These are phyloP conservation scores for Corythoichthys intestinalis DNA, from an alignment of 2,113 vertebrate species.

Conservation along the genomic window DNA sequence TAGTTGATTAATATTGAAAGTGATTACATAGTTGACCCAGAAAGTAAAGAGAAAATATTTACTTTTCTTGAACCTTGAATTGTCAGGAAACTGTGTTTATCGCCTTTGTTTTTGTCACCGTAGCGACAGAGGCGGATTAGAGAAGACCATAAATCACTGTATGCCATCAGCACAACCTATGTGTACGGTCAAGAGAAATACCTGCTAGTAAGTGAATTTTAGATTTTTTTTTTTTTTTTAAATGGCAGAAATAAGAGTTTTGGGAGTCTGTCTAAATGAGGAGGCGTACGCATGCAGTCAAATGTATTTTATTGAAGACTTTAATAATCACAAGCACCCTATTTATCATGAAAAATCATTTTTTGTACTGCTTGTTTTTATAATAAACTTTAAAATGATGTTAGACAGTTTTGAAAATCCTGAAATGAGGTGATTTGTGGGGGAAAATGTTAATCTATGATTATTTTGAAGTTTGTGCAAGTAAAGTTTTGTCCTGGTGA, in stretches of 20 bases:
- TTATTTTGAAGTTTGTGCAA: too few relatives aligned
- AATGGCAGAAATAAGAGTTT: neutral
- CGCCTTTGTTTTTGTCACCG: conserved; percentile 7
- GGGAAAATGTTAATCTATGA: too few relatives aligned
- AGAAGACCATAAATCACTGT: conserved; percentile 92
- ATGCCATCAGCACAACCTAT: conserved; percentile 93
- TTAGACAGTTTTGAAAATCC: too few relatives aligned
- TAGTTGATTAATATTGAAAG: conserved; percentile 28
- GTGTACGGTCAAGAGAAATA: conserved; percentile 99
- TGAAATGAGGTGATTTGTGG: too few relatives aligned
- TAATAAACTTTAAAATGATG: too few relatives aligned
- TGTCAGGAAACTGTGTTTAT: neutral
- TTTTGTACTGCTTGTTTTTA: too few relatives aligned
- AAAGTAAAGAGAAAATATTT: too few relatives aligned
- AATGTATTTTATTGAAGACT: too few relatives aligned
- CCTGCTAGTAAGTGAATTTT: conserved; percentile 81
- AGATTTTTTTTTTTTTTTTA: neutral
- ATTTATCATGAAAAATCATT: too few relatives aligned
- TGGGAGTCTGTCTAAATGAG: neutral
- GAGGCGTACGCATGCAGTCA: too few relatives aligned
- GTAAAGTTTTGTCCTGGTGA: neutral
- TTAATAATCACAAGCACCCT: too few relatives aligned
- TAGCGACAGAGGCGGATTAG: conserved; percentile 77
- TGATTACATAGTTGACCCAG: too few relatives aligned
- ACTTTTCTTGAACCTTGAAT: neutral